Evolutionary conservation across 2,113 vertebrate genomes (phyloP).

Genomic region (Neogale vison): DNA sequence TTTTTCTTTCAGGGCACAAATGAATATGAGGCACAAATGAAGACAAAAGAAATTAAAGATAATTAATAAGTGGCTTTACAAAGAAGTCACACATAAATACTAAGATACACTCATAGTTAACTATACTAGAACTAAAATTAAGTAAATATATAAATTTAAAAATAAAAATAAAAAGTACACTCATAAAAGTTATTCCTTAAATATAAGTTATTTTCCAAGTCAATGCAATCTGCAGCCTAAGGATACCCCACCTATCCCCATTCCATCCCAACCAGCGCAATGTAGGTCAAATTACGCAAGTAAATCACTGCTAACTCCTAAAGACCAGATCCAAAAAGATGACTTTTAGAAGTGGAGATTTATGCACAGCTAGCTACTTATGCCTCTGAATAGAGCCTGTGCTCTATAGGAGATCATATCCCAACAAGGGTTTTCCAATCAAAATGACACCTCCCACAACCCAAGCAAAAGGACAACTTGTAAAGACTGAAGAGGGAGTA

Average conservation of each 20-base stretch:
- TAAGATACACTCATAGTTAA: background rate
- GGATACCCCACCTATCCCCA: background rate
- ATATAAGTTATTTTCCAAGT: background rate
- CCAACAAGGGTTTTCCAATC: background rate
- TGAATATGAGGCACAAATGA: background rate
- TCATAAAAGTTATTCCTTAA: constrained; percentile 26
- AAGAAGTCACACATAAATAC: background rate
- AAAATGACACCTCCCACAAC: background rate
- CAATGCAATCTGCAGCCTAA: background rate
- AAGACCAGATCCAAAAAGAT: background rate
- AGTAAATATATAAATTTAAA: background rate
- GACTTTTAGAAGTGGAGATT: background rate
- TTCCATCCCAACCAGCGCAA: background rate
- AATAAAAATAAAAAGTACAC: background rate
- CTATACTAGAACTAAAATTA: background rate
- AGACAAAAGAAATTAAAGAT: constrained; percentile 2
- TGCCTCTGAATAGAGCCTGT: background rate
- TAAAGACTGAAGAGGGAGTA: background rate
- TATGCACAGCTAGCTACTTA: background rate
- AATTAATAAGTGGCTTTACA: background rate
- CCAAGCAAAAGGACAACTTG: background rate
- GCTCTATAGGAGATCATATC: background rate
- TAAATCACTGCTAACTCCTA: background rate
- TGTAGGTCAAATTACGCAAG: background rate
- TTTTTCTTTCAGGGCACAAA: background rate